Evolutionary conservation across 2,888 invertebrate genomes (phyloP).

Genomic region (Drosophila quinaria): DNA sequence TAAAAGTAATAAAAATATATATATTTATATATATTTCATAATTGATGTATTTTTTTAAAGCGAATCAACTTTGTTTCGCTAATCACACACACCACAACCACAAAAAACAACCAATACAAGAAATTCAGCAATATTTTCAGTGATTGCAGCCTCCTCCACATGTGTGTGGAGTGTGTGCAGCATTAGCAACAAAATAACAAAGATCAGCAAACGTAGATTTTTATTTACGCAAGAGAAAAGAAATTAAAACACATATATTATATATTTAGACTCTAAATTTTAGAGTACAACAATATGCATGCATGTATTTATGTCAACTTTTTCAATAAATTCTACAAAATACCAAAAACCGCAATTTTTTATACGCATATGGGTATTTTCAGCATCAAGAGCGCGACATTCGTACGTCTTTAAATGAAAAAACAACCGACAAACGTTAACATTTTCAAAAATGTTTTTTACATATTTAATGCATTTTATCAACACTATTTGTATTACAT

Average conservation of each 20-base stretch:
- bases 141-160: conserved; percentile 38
- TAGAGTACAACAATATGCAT: conserved; percentile 84
- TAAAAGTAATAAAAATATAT: conserved; percentile 51
- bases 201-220: conserved; percentile 70
- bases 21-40: conserved; percentile 66
- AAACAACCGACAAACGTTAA: too few relatives aligned
- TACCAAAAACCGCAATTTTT: conserved; percentile 12
- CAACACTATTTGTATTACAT: too few relatives aligned
- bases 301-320: conserved; percentile 85
- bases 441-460: too few relatives aligned
- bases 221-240: conserved; percentile 75
- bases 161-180: background rate
- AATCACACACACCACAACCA: conserved; percentile 15
- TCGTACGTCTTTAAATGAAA: too few relatives aligned
- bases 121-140: conserved; percentile 47
- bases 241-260: conserved; percentile 79
- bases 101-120: conserved; percentile 20
- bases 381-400: too few relatives aligned
- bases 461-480: too few relatives aligned
- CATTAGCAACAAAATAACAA: background rate
- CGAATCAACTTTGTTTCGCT: conserved; percentile 37
- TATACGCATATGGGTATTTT: background rate
- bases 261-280: conserved; percentile 62
- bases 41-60: conserved; percentile 71
- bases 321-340: conserved; percentile 84